Conservation (phyloP, 2,888 invertebrate genomes). For the Scelioninae gen. 2 region DNA sequence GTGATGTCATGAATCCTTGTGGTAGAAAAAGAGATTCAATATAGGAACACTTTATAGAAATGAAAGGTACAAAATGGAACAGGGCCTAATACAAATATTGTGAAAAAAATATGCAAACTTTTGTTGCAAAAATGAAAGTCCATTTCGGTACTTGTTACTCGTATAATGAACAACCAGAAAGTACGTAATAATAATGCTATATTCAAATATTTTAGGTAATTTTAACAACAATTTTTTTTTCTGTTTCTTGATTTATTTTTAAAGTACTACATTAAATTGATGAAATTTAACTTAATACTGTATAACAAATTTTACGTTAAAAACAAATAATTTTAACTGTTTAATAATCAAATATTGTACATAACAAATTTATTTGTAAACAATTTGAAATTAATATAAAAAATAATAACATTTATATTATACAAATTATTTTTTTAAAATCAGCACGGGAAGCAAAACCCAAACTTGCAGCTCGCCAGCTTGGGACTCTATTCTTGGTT, state of each 20-base stretch:
- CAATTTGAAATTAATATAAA: no score
- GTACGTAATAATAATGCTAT: no score
- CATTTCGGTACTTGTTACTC: no score
- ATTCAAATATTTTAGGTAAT: no score
- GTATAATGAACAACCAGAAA: no score
- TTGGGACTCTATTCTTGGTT: no score
- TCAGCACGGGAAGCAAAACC: no score
- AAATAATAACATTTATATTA: no score
- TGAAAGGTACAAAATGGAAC: slow-evolving; percentile 6
- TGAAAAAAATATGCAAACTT: background rate
- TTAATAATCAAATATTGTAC: background rate
- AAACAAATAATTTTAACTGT: background rate
- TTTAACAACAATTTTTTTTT: background rate
- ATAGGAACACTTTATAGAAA: slow-evolving; percentile 14
- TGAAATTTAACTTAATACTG: background rate
- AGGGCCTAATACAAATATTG: slow-evolving; percentile 9
- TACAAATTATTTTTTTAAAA: no score
- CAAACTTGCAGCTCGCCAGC: no score
- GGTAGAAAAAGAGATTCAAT: slow-evolving; percentile 15
- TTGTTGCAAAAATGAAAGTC: no score
- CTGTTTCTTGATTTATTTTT: background rate
- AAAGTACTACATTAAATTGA: background rate
- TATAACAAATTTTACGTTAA: background rate
- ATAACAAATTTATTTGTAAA: no score
- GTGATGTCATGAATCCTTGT: slow-evolving; percentile 12